Conservation (phyloP, 2,797 vertebrate genomes). For the Ptychobarbus kaznakovi region DNA sequence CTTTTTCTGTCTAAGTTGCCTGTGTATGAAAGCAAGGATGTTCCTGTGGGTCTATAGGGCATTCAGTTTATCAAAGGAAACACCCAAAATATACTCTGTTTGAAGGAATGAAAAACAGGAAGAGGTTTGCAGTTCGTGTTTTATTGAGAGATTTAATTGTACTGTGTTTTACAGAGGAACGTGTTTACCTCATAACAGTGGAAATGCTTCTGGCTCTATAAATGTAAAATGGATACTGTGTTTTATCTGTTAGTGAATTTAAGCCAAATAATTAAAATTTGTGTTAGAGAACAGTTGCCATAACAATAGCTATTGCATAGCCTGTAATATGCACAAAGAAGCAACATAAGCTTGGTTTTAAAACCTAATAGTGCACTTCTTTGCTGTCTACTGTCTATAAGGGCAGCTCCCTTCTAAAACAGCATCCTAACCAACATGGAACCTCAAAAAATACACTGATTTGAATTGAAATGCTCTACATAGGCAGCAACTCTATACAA, state of each 20-base stretch:
- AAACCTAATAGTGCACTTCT: neutral
- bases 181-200: conserved; percentile 41
- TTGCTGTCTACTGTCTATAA: neutral
- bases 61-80: conserved; percentile 19
- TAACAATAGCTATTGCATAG: neutral
- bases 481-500: neutral
- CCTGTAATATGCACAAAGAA: neutral
- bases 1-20: neutral
- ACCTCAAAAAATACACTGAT: neutral
- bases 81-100: neutral
- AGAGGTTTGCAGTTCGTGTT: neutral
- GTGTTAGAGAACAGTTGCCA: neutral
- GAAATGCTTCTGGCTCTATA: conserved; percentile 5
- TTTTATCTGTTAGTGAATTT: conserved; percentile 46
- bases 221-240: conserved; percentile 12
- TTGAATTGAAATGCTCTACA: neutral
- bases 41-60: neutral
- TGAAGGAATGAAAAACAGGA: conserved; percentile 14
- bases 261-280: conserved; percentile 38
- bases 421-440: neutral
- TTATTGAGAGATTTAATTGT: conserved; percentile 26
- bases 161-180: conserved; percentile 42
- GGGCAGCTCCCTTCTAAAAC: neutral
- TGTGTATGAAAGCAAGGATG: neutral
- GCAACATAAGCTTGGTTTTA: neutral